phyloP scores from a whole-genome alignment of 2,113 vertebrate species.

The Mugil cephalus region DNA sequence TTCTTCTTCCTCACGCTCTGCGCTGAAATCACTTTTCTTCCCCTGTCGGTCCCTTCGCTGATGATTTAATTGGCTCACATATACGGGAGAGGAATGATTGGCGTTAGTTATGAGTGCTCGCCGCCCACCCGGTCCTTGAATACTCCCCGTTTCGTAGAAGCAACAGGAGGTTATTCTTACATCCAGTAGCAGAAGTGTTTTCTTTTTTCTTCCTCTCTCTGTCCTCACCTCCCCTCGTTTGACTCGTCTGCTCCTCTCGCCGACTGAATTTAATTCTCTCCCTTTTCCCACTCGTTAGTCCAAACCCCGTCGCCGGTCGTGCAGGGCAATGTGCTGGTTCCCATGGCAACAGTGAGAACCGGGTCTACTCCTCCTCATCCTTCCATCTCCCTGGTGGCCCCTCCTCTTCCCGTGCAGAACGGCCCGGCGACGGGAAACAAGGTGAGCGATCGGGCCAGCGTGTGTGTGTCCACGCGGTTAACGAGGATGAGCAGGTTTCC shows the following conservation, averaged over 20 bases:
- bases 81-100: conserved; percentile 51
- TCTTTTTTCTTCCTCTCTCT: no score
- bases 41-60: conserved; percentile 3
- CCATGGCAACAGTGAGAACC: conserved; percentile 88
- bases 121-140: conserved; percentile 49
- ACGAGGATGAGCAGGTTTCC: conserved; percentile 6
- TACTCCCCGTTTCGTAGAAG: conserved; percentile 52
- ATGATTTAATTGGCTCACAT: conserved; percentile 58
- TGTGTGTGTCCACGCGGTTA: neutral
- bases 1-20: neutral
- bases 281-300: conserved; percentile 74
- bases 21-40: conserved; percentile 6
- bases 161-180: conserved; percentile 40
- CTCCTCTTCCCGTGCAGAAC: conserved; percentile 91
- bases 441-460: conserved; percentile 75
- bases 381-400: conserved; percentile 86
- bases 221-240: conserved; percentile 38
- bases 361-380: conserved; percentile 86
- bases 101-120: conserved; percentile 27
- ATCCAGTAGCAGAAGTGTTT: conserved; percentile 30
- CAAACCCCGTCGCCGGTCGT: conserved; percentile 88
- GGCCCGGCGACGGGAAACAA: conserved; percentile 87
- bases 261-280: conserved; percentile 42
- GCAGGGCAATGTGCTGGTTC: conserved; percentile 91
- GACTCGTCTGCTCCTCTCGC: conserved; percentile 51